Base-by-base conservation (phyloP, 2,113 vertebrate genomes). In the Equus przewalskii region DNA sequence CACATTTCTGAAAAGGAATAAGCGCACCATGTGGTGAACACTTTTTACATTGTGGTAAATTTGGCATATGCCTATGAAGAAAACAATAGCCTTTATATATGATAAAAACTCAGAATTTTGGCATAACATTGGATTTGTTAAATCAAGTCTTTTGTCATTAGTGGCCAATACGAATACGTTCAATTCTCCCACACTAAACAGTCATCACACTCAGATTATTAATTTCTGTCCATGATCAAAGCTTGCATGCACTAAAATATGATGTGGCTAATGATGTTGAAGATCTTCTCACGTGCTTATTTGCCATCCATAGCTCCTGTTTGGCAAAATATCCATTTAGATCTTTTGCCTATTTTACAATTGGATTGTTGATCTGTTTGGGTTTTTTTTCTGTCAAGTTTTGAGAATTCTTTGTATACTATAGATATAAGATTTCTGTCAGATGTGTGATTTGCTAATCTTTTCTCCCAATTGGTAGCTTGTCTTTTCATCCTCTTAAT, bases 41-140 rank as follows among this genome's bases (percentile, higher is more conserved):
- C 4, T 16, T 88, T 70, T 91, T 56, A 80, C 21, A 51, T 58
- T 54, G 62, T 90, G 62, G 64, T 36, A 92, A 56, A 54, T 94
- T 64, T 69, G 54, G 33, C n/a, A 30, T 69, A 41, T 51, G 18
- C 24, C 62, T 86, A 3, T 58, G 64, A 44, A 49, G 64, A 95
- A 93, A 91, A 94, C 15, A 28, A 30, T 8, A 89, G 49, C n/a
- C n/a, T 91, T 78, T 89, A 46, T 85, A 81, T 56, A 13, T 58
- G 22, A 62, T 65, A 41, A 72, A 94, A 83, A 58, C 15, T 56
- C 1, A 7, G 5, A 33, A 24, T 67, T 87, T 87, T 60, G n/a
- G 30, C n/a, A 30, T 30, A 33, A 41, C n/a, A 41, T 13, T 79
- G 75, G 6, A 60, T 75, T 86, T 93, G 49, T 44, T 82, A 44